Evolutionary conservation across 1,140 invertebrate species (phyloP), one percentile per base, ranked within the genome.

Genomic region (Heliconius nattereri): DNA sequence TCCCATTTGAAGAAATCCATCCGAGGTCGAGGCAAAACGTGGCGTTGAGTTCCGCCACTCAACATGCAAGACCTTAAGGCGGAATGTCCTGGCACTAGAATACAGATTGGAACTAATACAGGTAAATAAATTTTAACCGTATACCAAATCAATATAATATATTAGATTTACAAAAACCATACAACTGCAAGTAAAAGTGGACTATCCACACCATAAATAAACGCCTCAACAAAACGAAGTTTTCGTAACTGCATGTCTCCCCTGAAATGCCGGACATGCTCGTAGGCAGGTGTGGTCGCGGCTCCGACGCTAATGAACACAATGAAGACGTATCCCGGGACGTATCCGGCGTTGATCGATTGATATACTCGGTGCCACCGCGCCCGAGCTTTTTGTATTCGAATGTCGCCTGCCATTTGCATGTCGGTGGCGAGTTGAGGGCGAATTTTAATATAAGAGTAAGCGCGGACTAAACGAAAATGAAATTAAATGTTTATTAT

Each of bases 261-360:
- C 54, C 75, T 81, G 75, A 88, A 89, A 90, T 89, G 85, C 89
- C 87, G 87, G 89, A 89, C 90, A 92, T 90, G 87, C 84, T 85
- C 73, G 40, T 6, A 86, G 86, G 90, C 91, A 94, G 91, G 91
- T 94, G 91, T 87, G 86, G 90, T 88, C 89, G 84, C 79, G 81
- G 78, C 83, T 85, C 86, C 88, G 87, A 90, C 92, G 86, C 90
- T 94, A 94, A 94, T 94, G 92, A 94, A 92, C 92, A 92, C 92
- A 93, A 94, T 94, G 91, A 93, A 94, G 92, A 94, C 92, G 91
- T 94, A 93, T 91, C 88, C 91, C 88, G 86, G 84, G 83, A 85
- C 86, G 86, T 91, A 93, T 94, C 92, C 92, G 92, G 91, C 92
- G 91, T 91, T 94, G 92, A 94, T 94, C 92, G 92, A 94, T 94